Evolutionary conservation across 2,888 invertebrate species (phyloP).

Genomic region (Latheticus oryzae): DNA sequence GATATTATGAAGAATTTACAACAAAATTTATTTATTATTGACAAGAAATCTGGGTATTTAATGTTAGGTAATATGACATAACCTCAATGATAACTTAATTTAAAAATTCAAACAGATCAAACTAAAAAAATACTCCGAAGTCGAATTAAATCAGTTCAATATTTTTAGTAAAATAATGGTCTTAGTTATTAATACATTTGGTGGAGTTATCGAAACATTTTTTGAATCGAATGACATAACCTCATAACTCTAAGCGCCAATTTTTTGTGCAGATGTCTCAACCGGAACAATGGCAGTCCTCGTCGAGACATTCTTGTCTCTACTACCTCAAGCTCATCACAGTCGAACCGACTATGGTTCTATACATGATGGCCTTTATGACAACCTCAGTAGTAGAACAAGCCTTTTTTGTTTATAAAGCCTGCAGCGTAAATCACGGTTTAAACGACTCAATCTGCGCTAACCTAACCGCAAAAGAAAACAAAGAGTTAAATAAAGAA

Average conservation of each 20-base stretch:
- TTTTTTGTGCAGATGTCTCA: constrained; percentile 32
- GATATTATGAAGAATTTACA: too few species aligned
- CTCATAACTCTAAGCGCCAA: neutral
- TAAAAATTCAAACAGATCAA: too few species aligned
- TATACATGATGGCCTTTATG: constrained; percentile 91
- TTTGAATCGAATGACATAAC: too few species aligned
- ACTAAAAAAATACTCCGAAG: too few species aligned
- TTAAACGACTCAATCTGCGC: constrained; percentile 76
- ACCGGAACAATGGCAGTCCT: constrained; percentile 10
- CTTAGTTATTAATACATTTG: too few species aligned
- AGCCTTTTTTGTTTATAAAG: constrained; percentile 81
- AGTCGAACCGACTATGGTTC: constrained; percentile 88
- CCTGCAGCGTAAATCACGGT: constrained; percentile 80
- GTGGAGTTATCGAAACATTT: too few species aligned
- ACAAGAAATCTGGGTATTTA: too few species aligned
- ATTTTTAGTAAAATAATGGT: too few species aligned
- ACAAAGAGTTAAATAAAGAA: constrained; percentile 72
- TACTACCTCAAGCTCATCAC: constrained; percentile 68
- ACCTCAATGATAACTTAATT: too few species aligned
- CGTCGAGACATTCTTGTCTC: constrained; percentile 2
- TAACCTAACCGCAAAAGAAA: constrained; percentile 69
- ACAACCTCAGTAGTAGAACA: constrained; percentile 83
- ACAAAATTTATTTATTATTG: too few species aligned
- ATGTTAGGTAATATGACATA: too few species aligned
- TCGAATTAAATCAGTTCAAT: too few species aligned